These are phyloP conservation scores for Palloptera scutellata DNA, from an alignment of 2,888 invertebrate species.

Conservation along the genomic window DNA sequence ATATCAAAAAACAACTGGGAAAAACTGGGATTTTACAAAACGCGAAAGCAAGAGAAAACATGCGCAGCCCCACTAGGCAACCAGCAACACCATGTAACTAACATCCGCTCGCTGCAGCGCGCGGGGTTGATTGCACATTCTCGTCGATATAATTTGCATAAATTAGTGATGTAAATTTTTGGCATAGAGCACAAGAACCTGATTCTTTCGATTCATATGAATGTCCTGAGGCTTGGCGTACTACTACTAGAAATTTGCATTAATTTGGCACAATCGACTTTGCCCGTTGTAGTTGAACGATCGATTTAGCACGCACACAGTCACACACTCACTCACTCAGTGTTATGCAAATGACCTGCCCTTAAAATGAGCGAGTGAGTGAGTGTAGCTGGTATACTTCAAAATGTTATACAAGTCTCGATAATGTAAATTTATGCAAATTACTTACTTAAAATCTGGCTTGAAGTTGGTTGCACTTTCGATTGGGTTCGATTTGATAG, in stretches of 20 bases:
- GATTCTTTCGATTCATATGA: constrained; percentile 26
- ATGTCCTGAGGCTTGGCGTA: not conserved
- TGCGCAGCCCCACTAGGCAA: constrained; percentile 12
- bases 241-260: constrained; percentile 45
- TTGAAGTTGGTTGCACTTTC: no score
- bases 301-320: constrained; percentile 15
- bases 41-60: not conserved
- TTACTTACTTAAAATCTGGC: constrained; percentile 4
- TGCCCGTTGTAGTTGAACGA: not conserved
- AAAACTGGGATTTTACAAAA: not conserved
- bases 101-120: no score
- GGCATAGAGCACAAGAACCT: constrained; percentile 37
- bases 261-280: constrained; percentile 51
- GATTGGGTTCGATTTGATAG: constrained; percentile 14
- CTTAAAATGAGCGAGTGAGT: not conserved
- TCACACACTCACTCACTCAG: constrained; percentile 39
- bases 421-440: constrained; percentile 24
- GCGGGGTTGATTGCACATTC: not conserved
- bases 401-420: not conserved
- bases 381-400: not conserved
- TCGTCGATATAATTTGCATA: constrained; percentile 50
- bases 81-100: no score
- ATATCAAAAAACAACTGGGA: constrained; percentile 19
- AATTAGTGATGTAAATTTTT: constrained; percentile 51
- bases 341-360: constrained; percentile 62